Base-by-base conservation (phyloP, 2,888 invertebrate species). In the Sinelater perroti region DNA sequence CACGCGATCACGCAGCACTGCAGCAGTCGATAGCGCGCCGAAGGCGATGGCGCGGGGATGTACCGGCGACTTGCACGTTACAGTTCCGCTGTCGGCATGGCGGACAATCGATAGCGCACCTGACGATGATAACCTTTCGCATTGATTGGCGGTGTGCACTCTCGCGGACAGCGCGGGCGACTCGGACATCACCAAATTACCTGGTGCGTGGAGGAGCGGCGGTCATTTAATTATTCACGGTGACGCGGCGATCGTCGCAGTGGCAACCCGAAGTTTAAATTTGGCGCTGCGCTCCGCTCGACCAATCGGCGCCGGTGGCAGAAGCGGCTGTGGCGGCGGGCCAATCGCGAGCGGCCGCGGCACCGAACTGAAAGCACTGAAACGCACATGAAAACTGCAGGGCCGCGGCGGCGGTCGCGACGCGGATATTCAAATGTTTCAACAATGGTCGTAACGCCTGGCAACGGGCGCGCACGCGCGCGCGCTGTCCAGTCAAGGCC, bases 331-430 rank as follows among this genome's bases (percentile, higher is more conserved):
- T n/a, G n/a, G n/a, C n/a, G n/a, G n/a, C n/a, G n/a, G n/a, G n/a
- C n/a, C n/a, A 36, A n/a, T n/a, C n/a, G n/a, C n/a, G n/a, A n/a
- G n/a, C n/a, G n/a, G n/a, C n/a, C n/a, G n/a, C n/a, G 24, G 63
- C 68, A 68, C 68, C 63, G 70, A 72, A 75, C 74, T 74, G 75
- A 74, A 75, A 76, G 67, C 73, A 74, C 74, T 73, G 76, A 74
- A 76, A 73, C 74, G 72, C 76, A 73, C 73, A 70, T 75, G 75
- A 75, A 76, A 77, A 76, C 76, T 77, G 76, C 75, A 73, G 70
- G 70, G 72, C 69, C 67, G 67, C 70, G 71, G 74, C 70, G 73
- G 74, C 69, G 70, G 70, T 67, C 73, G 70, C 74, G 74, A 74
- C 76, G 74, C 73, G 73, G 72, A 71, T 72, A 76, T 76, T 76